Base-by-base conservation (phyloP, 1,140 invertebrate genomes). In the Manduca sexta region DNA sequence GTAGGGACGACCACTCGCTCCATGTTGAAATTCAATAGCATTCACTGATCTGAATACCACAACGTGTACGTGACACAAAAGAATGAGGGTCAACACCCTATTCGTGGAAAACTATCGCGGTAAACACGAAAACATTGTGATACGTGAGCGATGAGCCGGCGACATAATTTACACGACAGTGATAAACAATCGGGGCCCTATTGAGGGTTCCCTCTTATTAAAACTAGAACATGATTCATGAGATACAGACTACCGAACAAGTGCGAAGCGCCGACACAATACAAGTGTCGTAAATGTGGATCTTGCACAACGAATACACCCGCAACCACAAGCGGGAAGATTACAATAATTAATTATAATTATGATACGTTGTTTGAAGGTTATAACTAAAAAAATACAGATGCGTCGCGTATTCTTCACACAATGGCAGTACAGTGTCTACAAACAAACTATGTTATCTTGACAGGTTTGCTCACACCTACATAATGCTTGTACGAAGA, bases 371-470 rank as follows among this genome's bases (percentile, higher is more conserved):
- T n/a, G n/a, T 17, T 41, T 26, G 6, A 21, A 26, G n/a, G 52
- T 47, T 17, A 47, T 51, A 38, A 34, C 49, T 44, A 49, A 40
- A 56, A 58, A 57, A 59, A 60, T 64, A 56, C 59, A 52, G 47
- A 54, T 41, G 42, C 33, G 14, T 13, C 46, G 33, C 40, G 47
- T 35, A 49, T 12, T 61, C 47, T 59, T 60, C 51, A 57, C 67
- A 70, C 63, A 67, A 70, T 62, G 58, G 56, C 49, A 48, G 49
- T 47, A 45, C 49, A 47, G 45, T 48, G 41, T 60, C 54, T 60
- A 65, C 56, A 80, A 74, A 83, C 72, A 77, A 38, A 60, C 48
- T 6, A 3, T 29, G 40, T 80, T 82, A 84, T 84, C 80, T 76
- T 76, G 80, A 81, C 72, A 74, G 62, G 74, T 80, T 82, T 80